Evolutionary conservation across 2,888 invertebrate species (phyloP).

Genomic region (Campoletis raptor): DNA sequence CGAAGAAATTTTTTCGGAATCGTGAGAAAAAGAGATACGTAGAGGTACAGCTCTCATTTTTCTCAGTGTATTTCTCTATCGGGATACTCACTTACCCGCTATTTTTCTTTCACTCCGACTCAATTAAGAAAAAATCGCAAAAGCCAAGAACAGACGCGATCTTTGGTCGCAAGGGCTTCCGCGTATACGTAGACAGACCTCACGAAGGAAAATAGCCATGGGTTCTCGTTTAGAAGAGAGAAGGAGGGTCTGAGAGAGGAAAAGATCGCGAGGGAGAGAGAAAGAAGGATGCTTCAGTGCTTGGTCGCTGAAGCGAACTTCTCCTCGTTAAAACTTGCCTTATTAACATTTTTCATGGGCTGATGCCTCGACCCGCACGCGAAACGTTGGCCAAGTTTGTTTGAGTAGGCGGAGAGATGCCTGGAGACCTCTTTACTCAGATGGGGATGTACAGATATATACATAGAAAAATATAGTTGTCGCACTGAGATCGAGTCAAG

Average conservation of each 20-base stretch:
- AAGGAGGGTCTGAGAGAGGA: constrained; percentile 28
- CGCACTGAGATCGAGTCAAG: constrained; percentile 53
- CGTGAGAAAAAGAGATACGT: constrained; percentile 42
- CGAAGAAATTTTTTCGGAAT: constrained; percentile 51
- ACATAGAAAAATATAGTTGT: constrained; percentile 7
- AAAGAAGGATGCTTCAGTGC: constrained; percentile 53
- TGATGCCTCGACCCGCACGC: constrained; percentile 76
- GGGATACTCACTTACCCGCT: constrained; percentile 25
- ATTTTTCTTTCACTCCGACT: constrained; percentile 59
- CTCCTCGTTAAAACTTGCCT: constrained; percentile 83
- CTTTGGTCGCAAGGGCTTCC: constrained; percentile 38
- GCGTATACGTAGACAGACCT: constrained; percentile 7
- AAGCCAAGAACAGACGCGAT: constrained; percentile 47
- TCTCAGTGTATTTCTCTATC: constrained; percentile 28
- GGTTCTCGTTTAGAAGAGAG: constrained; percentile 23
- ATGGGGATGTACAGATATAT: neutral
- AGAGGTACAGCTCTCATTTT: constrained; percentile 8
- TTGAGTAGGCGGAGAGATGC: constrained; percentile 74
- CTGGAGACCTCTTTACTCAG: constrained; percentile 37
- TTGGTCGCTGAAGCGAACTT: constrained; percentile 67
- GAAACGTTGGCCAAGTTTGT: constrained; percentile 79
- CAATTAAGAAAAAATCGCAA: constrained; percentile 77
- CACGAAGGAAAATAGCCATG: constrained; percentile 37
- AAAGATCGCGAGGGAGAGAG: constrained; percentile 9
- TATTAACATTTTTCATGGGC: constrained; percentile 83